A percentile compares a stretch with the other conserved stretches of the same genome.
Evolutionary conservation across 2,888 invertebrate genomes (phyloP).

Genomic region (Tetragnatha montana): DNA sequence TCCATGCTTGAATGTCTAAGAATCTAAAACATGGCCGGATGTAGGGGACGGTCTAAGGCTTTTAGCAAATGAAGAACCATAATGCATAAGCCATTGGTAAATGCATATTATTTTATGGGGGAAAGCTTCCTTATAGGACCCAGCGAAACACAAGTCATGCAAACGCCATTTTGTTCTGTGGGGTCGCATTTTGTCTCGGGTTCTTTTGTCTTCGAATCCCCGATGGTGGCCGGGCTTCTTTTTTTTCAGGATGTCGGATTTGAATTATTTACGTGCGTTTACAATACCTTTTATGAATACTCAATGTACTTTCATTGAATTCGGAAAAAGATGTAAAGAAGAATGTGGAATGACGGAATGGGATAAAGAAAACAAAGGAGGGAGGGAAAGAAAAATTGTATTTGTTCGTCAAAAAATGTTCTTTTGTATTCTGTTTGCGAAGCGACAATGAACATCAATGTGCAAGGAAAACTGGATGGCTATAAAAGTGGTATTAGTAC

Average conservation of each 20-base stretch:
- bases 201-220: constrained; percentile 3
- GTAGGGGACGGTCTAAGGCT: constrained; percentile 21
- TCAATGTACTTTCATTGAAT: constrained; percentile 45
- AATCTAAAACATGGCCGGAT: not conserved
- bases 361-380: not conserved
- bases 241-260: not conserved
- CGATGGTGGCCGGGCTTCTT: not conserved
- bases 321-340: constrained; percentile 12
- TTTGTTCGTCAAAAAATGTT: constrained; percentile 32
- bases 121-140: not conserved
- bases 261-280: constrained; percentile 45
- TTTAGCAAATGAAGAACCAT: constrained; percentile 59
- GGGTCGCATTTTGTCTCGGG: constrained; percentile 9
- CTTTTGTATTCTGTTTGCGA: constrained; percentile 23
- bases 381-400: constrained; percentile 17
- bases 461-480: not conserved
- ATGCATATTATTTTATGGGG: constrained; percentile 35
- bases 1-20: no score
- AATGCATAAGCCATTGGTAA: constrained; percentile 40
- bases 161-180: constrained; percentile 29
- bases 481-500: constrained; percentile 28
- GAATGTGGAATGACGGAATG: constrained; percentile 14
- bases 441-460: constrained; percentile 30
- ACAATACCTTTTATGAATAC: constrained; percentile 19
- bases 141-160: constrained; percentile 21